Base-by-base conservation (phyloP, 1,140 invertebrate genomes). In the Temnothorax nylanderi region DNA sequence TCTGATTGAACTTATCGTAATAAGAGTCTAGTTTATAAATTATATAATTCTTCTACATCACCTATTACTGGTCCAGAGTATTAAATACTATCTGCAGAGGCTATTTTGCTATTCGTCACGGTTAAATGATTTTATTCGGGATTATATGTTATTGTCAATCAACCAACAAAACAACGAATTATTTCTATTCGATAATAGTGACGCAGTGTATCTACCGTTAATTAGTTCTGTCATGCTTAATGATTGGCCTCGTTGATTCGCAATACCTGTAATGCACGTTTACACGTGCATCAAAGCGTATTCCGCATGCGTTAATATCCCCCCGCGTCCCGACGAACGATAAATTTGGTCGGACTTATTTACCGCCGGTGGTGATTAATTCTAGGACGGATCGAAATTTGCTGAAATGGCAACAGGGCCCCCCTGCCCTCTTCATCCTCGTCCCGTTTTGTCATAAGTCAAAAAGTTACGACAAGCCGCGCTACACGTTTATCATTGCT, bases 391-490 rank as follows among this genome's bases (percentile, higher is more conserved):
- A 84, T 84, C 80, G 69, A 75, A 84, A 84, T 84, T 84, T 54
- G 69, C 41, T 75, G 80, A 84, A 84, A 84, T 44, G 65, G 49
- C 78, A 71, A 84, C 80, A 44, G 51, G 41, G 16, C 7, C 13
- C 60, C 13, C 10, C 2, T 10, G 0, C 18, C 10, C 60, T 34
- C 41, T 10, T n/a, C 21, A 62, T 18, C 78, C 41, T 2, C 26
- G 34, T 58, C n/a, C 32, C 80, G 26, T 72, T 84, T 75, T 75
- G 51, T 69, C 82, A 76, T 76, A 81, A 89, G 87, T 89, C 82
- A 81, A 86, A 89, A 89, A 89, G 82, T 89, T 89, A 37, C 32
- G 87, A 89, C 87, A 54, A 44, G 62, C 60, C 51, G 16, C 56
- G 47, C 60, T 80, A 88, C 75, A 72, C 75, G 76, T 89, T 86